A percentile compares a stretch with the other conserved stretches of the same genome.
phyloP scores from a whole-genome alignment of 2,888 invertebrate species.

The Axea sp. region DNA sequence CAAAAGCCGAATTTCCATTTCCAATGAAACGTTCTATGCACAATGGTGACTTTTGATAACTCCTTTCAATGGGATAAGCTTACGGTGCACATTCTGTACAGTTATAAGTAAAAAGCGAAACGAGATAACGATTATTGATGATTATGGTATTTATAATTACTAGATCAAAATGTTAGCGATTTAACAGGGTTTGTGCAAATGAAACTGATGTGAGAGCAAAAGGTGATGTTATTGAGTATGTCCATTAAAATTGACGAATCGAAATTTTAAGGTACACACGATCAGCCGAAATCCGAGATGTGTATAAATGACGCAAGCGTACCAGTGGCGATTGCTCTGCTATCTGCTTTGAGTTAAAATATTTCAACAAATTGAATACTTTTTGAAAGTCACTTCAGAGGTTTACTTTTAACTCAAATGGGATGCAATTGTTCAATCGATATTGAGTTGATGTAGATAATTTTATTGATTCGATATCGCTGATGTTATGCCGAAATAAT shows the following conservation, averaged over 20 bases:
- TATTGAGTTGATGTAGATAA: too few relatives aligned
- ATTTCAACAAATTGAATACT: too few relatives aligned
- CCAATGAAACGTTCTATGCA: neutral
- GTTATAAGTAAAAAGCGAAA: neutral
- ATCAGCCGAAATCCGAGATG: neutral
- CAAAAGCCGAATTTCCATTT: neutral
- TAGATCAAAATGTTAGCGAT: constrained; percentile 13
- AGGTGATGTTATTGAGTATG: neutral
- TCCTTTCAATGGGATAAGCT: constrained; percentile 5
- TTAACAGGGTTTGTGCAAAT: constrained; percentile 25
- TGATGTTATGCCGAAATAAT: too few relatives aligned
- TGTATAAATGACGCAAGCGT: neutral
- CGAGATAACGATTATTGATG: neutral
- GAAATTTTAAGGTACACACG: neutral
- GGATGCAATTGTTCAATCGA: too few relatives aligned
- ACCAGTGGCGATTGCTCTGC: too few relatives aligned
- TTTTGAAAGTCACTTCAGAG: too few relatives aligned
- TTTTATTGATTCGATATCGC: too few relatives aligned
- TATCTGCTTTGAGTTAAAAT: neutral
- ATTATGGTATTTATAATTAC: neutral
- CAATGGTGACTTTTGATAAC: constrained; percentile 6
- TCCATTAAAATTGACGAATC: neutral
- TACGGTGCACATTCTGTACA: constrained; percentile 19
- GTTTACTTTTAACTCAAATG: too few relatives aligned
- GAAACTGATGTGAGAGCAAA: neutral